Conservation (phyloP, 2,113 vertebrate species). For the Corythornis vintsioides region DNA sequence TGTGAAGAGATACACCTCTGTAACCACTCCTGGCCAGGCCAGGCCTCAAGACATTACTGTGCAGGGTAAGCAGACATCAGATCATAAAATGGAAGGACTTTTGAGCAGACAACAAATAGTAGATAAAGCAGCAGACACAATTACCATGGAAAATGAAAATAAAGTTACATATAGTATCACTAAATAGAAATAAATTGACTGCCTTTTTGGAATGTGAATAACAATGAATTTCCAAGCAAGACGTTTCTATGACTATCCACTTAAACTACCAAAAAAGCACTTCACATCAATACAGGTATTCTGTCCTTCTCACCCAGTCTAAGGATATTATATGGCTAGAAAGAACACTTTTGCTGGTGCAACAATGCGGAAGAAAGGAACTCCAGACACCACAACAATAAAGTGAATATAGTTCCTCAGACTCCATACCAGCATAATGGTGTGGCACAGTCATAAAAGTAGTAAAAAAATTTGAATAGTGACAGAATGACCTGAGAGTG, state of each 20-base stretch:
- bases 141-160: neutral
- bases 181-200: neutral
- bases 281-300: neutral
- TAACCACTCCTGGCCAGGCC: neutral
- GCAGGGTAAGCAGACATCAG: neutral
- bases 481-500: neutral
- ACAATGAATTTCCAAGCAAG: neutral
- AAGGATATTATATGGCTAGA: neutral
- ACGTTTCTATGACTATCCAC: neutral
- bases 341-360: neutral
- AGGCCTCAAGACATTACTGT: neutral
- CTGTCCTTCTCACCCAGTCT: neutral
- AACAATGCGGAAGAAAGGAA: neutral
- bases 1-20: neutral
- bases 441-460: conserved; percentile 15
- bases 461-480: neutral
- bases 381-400: neutral
- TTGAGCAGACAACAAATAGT: neutral
- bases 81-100: neutral
- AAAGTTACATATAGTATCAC: neutral
- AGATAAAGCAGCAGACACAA: neutral
- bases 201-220: neutral
- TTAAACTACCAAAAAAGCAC: neutral
- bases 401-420: neutral
- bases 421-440: neutral